These are phyloP conservation scores for Baronia brevicornis DNA, from an alignment of 2,888 invertebrate species.

Conservation along the genomic window DNA sequence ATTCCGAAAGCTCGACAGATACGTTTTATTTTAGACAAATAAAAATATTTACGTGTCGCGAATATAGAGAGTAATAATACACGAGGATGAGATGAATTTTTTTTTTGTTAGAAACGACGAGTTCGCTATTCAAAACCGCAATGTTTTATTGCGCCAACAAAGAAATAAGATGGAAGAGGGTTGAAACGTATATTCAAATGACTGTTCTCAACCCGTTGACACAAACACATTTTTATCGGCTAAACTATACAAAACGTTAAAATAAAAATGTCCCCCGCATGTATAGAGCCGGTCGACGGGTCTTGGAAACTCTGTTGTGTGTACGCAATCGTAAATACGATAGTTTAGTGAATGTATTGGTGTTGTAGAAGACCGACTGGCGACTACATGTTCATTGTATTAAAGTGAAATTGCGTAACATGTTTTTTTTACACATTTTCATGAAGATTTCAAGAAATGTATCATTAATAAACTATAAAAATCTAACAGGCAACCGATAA, in stretches of 20 bases:
- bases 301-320: too few species aligned
- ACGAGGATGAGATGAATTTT: conserved; percentile 2
- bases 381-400: conserved; percentile 2
- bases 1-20: conserved; percentile 3
- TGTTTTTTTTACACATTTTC: too few species aligned
- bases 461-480: too few species aligned
- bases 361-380: conserved; percentile 1
- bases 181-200: conserved; percentile 1
- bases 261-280: conserved; percentile 8
- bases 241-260: conserved; percentile 13
- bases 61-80: conserved; percentile 9
- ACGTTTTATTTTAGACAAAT: conserved; percentile 11
- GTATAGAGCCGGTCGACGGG: conserved; percentile 3
- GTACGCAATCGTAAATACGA: conserved; percentile 8
- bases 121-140: not conserved
- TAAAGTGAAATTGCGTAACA: not conserved
- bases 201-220: conserved; percentile 3
- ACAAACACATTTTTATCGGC: conserved; percentile 8
- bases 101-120: not conserved
- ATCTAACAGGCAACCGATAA: too few species aligned
- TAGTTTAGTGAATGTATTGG: conserved; percentile 9
- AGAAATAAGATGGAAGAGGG: not conserved
- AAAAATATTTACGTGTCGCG: conserved; percentile 15
- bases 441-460: too few species aligned
- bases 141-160: conserved; percentile 3